A percentile compares a stretch with the other conserved stretches of the same genome.
Evolutionary conservation across 2,113 vertebrate species (phyloP).

Genomic region (Mixornis gularis): DNA sequence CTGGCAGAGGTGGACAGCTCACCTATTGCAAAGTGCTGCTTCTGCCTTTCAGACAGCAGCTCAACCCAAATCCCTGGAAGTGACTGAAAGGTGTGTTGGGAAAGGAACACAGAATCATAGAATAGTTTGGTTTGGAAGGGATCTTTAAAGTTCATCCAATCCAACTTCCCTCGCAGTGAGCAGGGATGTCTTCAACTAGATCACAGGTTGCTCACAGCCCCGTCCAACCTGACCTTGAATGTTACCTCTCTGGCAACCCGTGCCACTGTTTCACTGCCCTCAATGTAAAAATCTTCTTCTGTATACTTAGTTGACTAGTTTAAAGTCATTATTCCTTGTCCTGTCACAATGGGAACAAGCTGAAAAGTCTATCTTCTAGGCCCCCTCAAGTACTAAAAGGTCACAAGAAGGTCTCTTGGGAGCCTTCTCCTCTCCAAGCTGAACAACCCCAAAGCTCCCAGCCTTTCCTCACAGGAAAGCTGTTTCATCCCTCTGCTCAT

Average conservation of each 20-base stretch:
- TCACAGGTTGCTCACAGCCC: background rate
- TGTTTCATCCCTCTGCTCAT: background rate
- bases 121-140: background rate
- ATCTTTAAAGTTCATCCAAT: background rate
- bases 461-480: background rate
- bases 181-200: background rate
- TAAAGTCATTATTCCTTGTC: background rate
- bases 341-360: background rate
- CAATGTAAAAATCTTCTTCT: background rate
- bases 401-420: fast-evolving
- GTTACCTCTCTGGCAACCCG: background rate
- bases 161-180: fast-evolving
- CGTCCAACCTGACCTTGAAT: fast-evolving
- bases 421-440: background rate
- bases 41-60: background rate
- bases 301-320: background rate
- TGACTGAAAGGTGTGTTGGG: background rate
- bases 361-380: background rate
- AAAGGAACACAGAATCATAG: background rate
- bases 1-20: background rate
- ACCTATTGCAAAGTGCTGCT: background rate
- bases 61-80: background rate
- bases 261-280: background rate
- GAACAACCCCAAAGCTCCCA: background rate
- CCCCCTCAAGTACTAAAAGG: background rate